phyloP scores from a whole-genome alignment of 2,113 vertebrate species.

The Phylloscopus whistleri region DNA sequence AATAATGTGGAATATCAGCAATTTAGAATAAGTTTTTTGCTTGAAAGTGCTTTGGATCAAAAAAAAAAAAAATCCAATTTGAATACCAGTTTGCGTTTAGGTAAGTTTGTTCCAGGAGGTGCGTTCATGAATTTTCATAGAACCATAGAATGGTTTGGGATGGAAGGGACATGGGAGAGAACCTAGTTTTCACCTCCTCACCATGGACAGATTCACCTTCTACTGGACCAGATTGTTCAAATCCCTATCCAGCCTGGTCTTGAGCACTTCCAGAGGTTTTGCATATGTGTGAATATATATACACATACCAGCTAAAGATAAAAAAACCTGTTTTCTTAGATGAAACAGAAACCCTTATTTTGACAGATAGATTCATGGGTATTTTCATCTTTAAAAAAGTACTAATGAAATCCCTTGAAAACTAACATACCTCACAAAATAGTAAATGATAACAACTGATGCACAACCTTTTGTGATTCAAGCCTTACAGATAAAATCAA shows the following conservation, averaged over 20 bases:
- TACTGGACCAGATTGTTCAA: neutral
- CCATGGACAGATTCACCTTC: neutral
- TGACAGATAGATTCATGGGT: neutral
- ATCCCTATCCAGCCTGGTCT: neutral
- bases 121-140: neutral
- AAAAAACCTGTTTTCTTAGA: neutral
- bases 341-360: neutral
- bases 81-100: neutral
- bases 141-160: neutral
- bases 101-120: neutral
- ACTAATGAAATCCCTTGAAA: slow-evolving; percentile 47
- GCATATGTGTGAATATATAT: neutral
- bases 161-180: neutral
- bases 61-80: neutral
- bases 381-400: neutral
- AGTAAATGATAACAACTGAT: slow-evolving; percentile 41
- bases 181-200: neutral
- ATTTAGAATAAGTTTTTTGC: neutral
- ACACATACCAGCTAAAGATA: neutral
- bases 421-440: slow-evolving; percentile 21
- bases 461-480: slow-evolving; percentile 39
- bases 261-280: neutral
- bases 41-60: neutral
- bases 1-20: neutral
- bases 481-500: slow-evolving; percentile 9